Percentiles rank a stretch among this genome's conserved stretches.
phyloP scores from a whole-genome alignment of 2,797 vertebrate species.

The Tamandua tetradactyla region DNA sequence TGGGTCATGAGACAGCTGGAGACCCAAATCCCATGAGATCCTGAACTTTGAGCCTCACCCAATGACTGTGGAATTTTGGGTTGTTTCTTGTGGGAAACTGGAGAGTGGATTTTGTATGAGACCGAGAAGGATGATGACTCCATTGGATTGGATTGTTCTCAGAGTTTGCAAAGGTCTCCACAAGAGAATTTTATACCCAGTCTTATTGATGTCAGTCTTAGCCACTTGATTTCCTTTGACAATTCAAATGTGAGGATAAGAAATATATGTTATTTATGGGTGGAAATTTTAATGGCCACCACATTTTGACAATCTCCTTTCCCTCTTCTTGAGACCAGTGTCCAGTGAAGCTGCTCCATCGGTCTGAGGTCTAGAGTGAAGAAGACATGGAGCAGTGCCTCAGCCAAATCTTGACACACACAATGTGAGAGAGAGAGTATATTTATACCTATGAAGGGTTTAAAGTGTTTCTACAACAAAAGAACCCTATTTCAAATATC shows the following conservation, averaged over 20 bases:
- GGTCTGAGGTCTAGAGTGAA: not conserved
- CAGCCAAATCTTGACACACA: too few relatives aligned
- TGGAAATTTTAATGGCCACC: not conserved
- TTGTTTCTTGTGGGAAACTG: not conserved
- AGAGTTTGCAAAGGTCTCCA: not conserved
- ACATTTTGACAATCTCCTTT: not conserved
- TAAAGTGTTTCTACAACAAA: not conserved
- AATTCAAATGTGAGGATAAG: not conserved
- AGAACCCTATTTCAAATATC: not conserved
- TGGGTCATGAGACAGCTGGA: not conserved
- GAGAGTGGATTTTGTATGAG: not conserved
- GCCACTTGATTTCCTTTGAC: not conserved
- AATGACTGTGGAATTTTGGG: not conserved
- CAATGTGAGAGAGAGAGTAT: too few relatives aligned
- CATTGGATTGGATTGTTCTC: too few relatives aligned
- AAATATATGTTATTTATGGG: not conserved
- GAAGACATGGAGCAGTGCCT: too few relatives aligned
- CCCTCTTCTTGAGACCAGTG: not conserved
- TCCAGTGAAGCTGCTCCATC: not conserved
- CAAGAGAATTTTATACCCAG: not conserved
- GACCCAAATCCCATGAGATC: too few relatives aligned
- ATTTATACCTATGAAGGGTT: too few relatives aligned
- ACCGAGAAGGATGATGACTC: not conserved
- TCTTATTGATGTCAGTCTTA: not conserved
- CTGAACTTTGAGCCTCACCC: not conserved